These are phyloP conservation scores for Hermaeophaga mercurialis DNA, from an alignment of 2,888 invertebrate genomes.

Conservation along the genomic window DNA sequence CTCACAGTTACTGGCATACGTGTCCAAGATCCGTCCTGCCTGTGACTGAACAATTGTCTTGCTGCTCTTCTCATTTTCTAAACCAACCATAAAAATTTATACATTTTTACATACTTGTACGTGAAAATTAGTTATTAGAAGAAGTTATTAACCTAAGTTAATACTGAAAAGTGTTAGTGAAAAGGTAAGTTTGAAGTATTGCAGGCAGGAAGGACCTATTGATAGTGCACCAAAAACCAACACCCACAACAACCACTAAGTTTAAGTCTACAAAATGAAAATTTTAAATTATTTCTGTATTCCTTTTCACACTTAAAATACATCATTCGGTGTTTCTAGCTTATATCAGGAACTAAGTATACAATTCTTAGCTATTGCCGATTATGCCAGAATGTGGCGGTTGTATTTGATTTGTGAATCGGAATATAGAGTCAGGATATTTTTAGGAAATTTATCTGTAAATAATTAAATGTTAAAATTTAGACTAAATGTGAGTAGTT, in stretches of 20 bases:
- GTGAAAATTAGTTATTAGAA: slow-evolving; percentile 52
- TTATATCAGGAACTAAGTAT: no score
- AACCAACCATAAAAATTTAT: slow-evolving; percentile 56
- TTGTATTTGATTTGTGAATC: no score
- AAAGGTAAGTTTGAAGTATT: slow-evolving; percentile 50
- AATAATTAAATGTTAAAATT: no score
- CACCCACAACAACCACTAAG: slow-evolving; percentile 42
- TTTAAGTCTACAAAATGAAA: slow-evolving; percentile 22
- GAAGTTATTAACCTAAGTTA: slow-evolving; percentile 48
- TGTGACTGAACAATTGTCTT: slow-evolving; percentile 56
- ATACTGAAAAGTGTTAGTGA: slow-evolving; percentile 53
- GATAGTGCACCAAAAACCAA: slow-evolving; percentile 51
- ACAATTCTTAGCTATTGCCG: no score
- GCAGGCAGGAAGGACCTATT: slow-evolving; percentile 59
- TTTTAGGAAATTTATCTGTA: no score
- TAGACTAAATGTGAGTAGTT: no score
- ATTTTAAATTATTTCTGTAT: not conserved
- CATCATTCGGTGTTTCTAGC: no score
- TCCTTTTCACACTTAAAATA: no score
- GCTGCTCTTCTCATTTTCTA: slow-evolving; percentile 57
- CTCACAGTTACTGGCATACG: slow-evolving; percentile 45
- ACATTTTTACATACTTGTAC: slow-evolving; percentile 36
- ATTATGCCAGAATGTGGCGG: no score
- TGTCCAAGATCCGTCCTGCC: slow-evolving; percentile 59
- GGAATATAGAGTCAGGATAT: no score